Conservation (phyloP, 1,140 invertebrate species). For the Solenopsis invicta region DNA sequence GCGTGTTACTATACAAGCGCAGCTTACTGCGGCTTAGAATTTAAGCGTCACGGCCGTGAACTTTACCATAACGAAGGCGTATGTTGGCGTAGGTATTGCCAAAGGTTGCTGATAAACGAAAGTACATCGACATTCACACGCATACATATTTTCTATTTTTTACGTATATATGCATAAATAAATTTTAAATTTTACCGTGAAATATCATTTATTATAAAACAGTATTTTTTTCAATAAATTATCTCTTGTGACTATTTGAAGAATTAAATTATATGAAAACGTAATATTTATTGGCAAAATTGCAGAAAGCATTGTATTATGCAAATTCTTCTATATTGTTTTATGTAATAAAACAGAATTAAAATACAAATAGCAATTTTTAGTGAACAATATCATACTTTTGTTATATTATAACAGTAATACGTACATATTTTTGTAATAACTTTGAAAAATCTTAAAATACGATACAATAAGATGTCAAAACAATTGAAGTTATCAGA, state of each 20-base stretch:
- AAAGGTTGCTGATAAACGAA: constrained; percentile 46
- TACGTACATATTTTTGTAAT: background rate
- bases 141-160: background rate
- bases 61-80: constrained; percentile 35
- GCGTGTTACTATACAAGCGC: constrained; percentile 44
- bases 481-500: constrained; percentile 10
- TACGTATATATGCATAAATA: constrained; percentile 3
- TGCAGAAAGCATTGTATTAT: background rate
- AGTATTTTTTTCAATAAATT: background rate
- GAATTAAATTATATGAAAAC: background rate
- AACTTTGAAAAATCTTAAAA: too few relatives aligned
- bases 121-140: background rate
- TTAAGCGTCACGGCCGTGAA: constrained; percentile 63
- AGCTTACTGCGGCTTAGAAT: constrained; percentile 54
- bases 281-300: background rate
- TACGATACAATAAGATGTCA: background rate
- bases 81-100: constrained; percentile 9
- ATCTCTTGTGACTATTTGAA: background rate
- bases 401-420: background rate
- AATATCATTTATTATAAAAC: background rate
- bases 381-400: background rate
- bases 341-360: background rate
- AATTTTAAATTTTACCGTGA: background rate
- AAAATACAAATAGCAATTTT: background rate
- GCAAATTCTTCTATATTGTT: background rate